These are phyloP conservation scores for Agriopis leucophaearia DNA, from an alignment of 2,888 invertebrate genomes.

Conservation along the genomic window DNA sequence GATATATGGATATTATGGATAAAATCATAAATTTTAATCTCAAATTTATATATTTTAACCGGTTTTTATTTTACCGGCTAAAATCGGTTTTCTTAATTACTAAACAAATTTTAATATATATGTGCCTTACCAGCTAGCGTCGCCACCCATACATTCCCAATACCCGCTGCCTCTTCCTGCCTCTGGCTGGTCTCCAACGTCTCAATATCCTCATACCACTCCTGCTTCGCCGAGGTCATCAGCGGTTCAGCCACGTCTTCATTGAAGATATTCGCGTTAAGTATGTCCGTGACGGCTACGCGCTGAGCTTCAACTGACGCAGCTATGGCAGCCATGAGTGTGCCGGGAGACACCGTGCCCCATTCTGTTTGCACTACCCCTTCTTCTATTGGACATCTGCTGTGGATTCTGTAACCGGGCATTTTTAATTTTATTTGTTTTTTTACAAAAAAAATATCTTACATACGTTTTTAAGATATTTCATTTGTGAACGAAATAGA, in stretches of 20 bases:
- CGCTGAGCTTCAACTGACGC: constrained; percentile 87
- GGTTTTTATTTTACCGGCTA: no score
- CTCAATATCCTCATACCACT: constrained; percentile 73
- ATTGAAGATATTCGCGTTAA: constrained; percentile 73
- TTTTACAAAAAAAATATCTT: no score
- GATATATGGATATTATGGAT: no score
- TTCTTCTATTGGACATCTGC: constrained; percentile 88
- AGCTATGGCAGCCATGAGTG: constrained; percentile 87
- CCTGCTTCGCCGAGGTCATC: constrained; percentile 68
- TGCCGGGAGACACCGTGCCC: constrained; percentile 87
- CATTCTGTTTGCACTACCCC: constrained; percentile 88
- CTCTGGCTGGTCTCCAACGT: constrained; percentile 56
- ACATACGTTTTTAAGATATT: no score
- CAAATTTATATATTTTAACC: no score
- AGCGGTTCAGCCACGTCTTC: constrained; percentile 74
- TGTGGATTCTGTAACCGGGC: constrained; percentile 65
- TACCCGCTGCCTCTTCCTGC: constrained; percentile 59
- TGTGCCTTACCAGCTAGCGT: constrained; percentile 84
- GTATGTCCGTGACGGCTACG: constrained; percentile 81
- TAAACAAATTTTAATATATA: no score
- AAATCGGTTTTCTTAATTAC: background rate
- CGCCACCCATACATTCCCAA: constrained; percentile 88
- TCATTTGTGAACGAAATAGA: no score
- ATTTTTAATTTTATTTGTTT: no score
- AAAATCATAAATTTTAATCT: no score